Evolutionary conservation across 2,797 vertebrate genomes (phyloP), one percentile per base, ranked within the genome.

Genomic region (Eulemur mongoz): DNA sequence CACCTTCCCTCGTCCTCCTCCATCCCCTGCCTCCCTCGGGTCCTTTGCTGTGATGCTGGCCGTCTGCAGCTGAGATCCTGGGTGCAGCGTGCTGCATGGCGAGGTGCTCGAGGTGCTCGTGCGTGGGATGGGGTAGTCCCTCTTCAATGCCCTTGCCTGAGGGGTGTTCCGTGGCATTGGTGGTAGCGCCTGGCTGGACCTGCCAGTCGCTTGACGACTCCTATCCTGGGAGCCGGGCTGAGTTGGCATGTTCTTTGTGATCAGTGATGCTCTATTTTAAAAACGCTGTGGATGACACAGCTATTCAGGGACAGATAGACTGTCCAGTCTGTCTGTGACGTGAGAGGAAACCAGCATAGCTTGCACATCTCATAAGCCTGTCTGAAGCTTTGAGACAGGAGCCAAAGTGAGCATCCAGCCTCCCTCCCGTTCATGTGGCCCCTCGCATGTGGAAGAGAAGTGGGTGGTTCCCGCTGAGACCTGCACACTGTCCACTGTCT

Each of bases 21-120:
- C 3, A 1, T 6, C 4, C 3, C 5, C 50, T 20, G 9, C 6
- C 40, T 69, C n/a, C 9, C 43, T 43, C 35, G 0, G 2, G 2
- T 0, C 14, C 23, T 81, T 18, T 0, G 4, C 43, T 45, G 12
- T 4, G 30, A 23, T 2, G 8, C 25, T 4, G 5, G 2, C 0
- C 1, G 14, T 69, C 18, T 3, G 25, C 3, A 8, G 15, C n/a
- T 35, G 6, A 20, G 48, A 3, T 0, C 70, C 35, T 27, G 15
- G 4, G 18, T 20, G 15, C 4, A 20, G 48, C 4, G 2, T 17
- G 14, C 23, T 43, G n/a, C 3, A 0, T 18, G 6, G 48, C n/a
- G 0, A 35, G 35, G 43, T 8, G 4, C 22, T 20, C n/a, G 0
- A 35, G 35, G 43, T 8, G 5, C 22, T 20, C 2, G 1, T 1